These are phyloP conservation scores for Lepus americanus DNA, from an alignment of 2,113 vertebrate species.

Conservation along the genomic window DNA sequence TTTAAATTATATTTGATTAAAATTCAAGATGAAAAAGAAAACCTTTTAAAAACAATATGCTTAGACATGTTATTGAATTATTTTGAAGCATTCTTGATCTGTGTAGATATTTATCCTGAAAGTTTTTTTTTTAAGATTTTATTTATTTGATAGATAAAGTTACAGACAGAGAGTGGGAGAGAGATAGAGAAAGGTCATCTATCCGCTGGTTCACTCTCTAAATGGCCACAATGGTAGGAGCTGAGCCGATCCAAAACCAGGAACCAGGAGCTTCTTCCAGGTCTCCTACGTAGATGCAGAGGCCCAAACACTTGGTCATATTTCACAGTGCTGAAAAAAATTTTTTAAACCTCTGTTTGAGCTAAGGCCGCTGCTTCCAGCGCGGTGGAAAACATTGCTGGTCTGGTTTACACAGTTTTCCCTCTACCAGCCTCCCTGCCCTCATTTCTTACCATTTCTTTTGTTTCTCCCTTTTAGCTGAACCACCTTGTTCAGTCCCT, in stretches of 20 bases:
- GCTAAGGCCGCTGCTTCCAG: not conserved
- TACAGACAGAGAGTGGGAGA: too few species aligned
- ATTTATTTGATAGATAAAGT: too few species aligned
- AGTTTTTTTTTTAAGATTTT: too few species aligned
- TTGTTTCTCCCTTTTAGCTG: not conserved
- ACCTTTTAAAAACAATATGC: not conserved
- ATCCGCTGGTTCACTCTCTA: too few species aligned
- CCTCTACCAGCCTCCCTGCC: not conserved
- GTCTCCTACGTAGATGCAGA: too few species aligned
- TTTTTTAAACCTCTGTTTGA: not conserved
- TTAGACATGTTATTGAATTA: not conserved
- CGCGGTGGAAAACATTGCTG: not conserved
- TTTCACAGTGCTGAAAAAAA: not conserved
- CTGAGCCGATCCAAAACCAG: too few species aligned
- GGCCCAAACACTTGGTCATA: too few species aligned
- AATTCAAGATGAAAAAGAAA: constrained; percentile 14
- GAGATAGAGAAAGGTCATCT: too few species aligned
- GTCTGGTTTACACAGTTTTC: not conserved
- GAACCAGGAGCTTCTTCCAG: too few species aligned
- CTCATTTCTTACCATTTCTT: fast-evolving
- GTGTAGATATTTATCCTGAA: not conserved
- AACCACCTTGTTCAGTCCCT: not conserved
- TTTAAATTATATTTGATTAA: not conserved
- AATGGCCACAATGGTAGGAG: too few species aligned
- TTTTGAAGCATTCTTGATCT: not conserved